A percentile compares a stretch with the other conserved stretches of the same genome.
phyloP scores from a whole-genome alignment of 2,113 vertebrate genomes.

The Genyomyrus donnyi region DNA sequence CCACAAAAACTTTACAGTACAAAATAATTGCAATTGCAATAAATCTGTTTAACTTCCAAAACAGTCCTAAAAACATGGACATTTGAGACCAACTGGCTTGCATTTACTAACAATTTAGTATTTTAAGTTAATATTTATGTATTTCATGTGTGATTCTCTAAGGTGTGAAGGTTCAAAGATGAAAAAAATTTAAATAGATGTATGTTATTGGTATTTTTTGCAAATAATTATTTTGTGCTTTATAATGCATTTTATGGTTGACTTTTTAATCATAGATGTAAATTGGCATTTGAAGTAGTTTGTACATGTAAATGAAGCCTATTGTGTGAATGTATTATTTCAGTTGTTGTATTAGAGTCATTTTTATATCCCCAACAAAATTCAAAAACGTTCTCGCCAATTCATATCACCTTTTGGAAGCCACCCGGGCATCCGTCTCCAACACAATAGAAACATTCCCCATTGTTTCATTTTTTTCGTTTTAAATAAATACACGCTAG shows the following conservation, averaged over 20 bases:
- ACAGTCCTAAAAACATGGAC: background rate
- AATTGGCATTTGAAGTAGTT: background rate
- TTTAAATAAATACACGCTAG: background rate
- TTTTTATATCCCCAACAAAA: constrained; percentile 3
- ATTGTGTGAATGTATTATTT: background rate
- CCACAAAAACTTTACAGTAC: background rate
- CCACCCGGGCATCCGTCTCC: background rate
- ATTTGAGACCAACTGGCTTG: background rate
- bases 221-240: background rate
- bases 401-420: background rate
- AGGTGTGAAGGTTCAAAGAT: background rate
- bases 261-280: background rate
- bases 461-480: background rate
- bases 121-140: background rate
- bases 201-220: background rate
- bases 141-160: background rate
- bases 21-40: background rate
- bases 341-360: background rate
- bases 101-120: background rate
- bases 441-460: constrained; percentile 5
- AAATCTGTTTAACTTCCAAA: background rate
- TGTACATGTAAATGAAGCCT: background rate
- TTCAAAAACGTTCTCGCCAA: background rate
- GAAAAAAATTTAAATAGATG: background rate
- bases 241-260: background rate